Percentiles rank a stretch among this genome's conserved stretches.
Conservation (phyloP, 2,113 vertebrate genomes). For the Fulica atra region DNA sequence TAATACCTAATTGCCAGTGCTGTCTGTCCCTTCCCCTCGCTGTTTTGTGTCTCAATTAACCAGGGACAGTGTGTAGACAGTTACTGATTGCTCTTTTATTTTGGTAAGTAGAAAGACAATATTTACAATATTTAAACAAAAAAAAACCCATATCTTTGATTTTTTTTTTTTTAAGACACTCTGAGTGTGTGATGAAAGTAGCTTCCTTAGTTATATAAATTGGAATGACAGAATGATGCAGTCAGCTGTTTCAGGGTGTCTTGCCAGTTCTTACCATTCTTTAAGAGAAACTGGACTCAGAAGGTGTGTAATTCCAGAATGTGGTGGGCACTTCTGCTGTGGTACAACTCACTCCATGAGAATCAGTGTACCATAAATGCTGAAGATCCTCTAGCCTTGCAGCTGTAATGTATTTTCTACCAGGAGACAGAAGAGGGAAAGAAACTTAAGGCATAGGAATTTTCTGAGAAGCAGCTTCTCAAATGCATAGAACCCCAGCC, state of each 20-base stretch:
- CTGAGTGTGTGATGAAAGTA: background rate
- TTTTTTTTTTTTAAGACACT: background rate
- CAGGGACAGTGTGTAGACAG: background rate
- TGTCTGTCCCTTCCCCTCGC: background rate
- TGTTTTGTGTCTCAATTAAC: background rate
- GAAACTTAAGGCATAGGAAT: background rate
- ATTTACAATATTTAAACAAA: background rate
- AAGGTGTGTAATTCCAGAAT: background rate
- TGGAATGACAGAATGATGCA: background rate
- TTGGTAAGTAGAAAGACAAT: background rate
- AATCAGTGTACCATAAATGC: background rate
- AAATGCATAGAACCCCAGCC: accelerated
- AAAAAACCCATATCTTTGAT: background rate
- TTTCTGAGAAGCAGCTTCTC: background rate
- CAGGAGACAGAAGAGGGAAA: background rate
- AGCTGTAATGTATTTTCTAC: background rate
- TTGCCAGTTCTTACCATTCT: background rate
- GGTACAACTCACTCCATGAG: background rate
- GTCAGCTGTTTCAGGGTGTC: background rate
- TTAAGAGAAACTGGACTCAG: background rate
- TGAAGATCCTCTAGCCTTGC: background rate
- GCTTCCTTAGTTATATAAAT: background rate
- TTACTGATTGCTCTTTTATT: background rate
- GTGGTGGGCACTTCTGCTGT: background rate
- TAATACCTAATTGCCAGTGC: background rate